These are phyloP conservation scores for Trimorus sp. DNA, from an alignment of 2,888 invertebrate genomes.

Conservation along the genomic window DNA sequence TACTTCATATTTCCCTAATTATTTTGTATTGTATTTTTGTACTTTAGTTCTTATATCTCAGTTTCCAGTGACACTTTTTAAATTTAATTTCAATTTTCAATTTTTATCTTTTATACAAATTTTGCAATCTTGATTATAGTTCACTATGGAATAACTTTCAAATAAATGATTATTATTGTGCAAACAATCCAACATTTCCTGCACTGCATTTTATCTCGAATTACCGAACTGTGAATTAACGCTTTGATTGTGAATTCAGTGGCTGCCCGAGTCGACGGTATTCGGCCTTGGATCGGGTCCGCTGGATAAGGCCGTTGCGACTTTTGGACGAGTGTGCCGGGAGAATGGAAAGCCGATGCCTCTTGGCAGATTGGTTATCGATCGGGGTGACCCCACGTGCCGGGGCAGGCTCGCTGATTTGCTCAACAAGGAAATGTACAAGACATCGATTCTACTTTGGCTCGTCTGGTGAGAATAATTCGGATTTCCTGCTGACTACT, in stretches of 20 bases:
- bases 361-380: constrained; percentile 91
- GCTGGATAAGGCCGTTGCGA: constrained; percentile 92
- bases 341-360: constrained; percentile 96
- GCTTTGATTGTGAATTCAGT: constrained; percentile 83
- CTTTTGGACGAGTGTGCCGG: constrained; percentile 91
- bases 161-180: no score
- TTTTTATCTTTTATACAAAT: no score
- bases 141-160: no score
- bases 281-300: constrained; percentile 94
- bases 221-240: constrained; percentile 17
- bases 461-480: constrained; percentile 89
- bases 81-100: no score
- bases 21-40: no score
- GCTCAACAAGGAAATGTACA: constrained; percentile 89
- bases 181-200: no score
- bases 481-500: no score
- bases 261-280: constrained; percentile 96
- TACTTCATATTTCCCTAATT: no score
- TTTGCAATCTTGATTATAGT: no score
- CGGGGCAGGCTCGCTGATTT: constrained; percentile 88
- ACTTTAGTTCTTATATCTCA: no score
- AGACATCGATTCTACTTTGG: constrained; percentile 94
- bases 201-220: no score
- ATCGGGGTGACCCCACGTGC: constrained; percentile 84
- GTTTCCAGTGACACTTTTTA: no score